A percentile compares a stretch with the other conserved stretches of the same genome.
These are phyloP conservation scores for Caligus rogercresseyi DNA, from an alignment of 1,140 invertebrate genomes.

Conservation along the genomic window DNA sequence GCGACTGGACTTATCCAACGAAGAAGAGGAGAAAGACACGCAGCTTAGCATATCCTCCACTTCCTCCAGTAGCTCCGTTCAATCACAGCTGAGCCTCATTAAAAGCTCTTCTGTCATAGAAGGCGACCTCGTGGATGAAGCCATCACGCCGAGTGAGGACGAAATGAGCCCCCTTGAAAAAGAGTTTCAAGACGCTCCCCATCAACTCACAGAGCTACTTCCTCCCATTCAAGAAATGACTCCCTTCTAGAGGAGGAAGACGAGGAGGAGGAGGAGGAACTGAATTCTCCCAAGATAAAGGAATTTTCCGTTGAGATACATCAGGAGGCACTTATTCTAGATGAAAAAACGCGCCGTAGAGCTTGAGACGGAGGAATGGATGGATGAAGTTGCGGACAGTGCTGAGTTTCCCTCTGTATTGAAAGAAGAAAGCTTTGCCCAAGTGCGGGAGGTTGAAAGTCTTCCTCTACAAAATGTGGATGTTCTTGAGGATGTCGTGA, in stretches of 20 bases:
- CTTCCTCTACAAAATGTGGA: background rate
- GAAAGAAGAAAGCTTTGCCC: background rate
- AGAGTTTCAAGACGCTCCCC: background rate
- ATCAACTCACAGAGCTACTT: background rate
- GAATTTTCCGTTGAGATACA: no score
- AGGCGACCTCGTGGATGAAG: background rate
- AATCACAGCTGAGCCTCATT: background rate
- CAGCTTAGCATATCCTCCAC: no score
- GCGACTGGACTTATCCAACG: no score
- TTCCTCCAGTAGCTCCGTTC: background rate
- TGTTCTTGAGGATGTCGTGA: background rate
- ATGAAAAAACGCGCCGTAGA: background rate
- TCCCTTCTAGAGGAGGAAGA: background rate
- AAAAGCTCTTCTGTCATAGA: background rate
- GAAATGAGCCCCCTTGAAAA: background rate
- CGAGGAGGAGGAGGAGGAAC: background rate
- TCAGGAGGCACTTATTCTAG: background rate
- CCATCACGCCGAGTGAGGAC: background rate
- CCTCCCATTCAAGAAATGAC: background rate
- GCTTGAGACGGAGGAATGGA: background rate
- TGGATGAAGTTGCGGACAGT: background rate
- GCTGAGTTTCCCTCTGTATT: background rate
- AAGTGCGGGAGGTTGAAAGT: background rate
- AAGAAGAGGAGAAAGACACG: no score
- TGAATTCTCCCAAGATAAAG: no score